Evolutionary conservation across 2,888 invertebrate species (phyloP).

Genomic region (Pedicia rivosa): DNA sequence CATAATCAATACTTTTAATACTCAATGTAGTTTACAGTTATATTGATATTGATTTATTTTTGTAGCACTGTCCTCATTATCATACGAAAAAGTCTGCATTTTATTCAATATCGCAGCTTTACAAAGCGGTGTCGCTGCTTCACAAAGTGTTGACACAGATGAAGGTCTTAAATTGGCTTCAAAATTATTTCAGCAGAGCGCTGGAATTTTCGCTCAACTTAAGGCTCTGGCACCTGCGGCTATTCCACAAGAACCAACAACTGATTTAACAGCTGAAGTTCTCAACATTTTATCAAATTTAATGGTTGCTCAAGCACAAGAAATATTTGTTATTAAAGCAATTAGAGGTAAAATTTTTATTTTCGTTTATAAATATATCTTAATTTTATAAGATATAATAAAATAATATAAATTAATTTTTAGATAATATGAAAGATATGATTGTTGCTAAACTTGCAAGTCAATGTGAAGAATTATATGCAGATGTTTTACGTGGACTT

Average conservation of each 20-base stretch:
- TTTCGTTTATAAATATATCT: constrained; percentile 2
- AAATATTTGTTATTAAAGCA: constrained; percentile 91
- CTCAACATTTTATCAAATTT: constrained; percentile 69
- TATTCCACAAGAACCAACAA: constrained; percentile 89
- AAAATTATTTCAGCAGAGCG: constrained; percentile 82
- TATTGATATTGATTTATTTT: not conserved
- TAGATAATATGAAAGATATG: constrained; percentile 85
- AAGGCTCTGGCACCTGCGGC: constrained; percentile 65
- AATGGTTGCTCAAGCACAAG: constrained; percentile 97
- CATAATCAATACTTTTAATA: not conserved
- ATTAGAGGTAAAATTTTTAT: constrained; percentile 45
- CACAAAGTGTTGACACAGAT: constrained; percentile 75
- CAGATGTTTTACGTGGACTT: constrained; percentile 74
- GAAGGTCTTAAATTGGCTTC: constrained; percentile 87
- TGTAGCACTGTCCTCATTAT: constrained; percentile 71
- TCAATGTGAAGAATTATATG: constrained; percentile 87
- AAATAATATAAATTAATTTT: not conserved
- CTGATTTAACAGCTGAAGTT: constrained; percentile 87
- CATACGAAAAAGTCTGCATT: constrained; percentile 88
- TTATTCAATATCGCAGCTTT: constrained; percentile 92
- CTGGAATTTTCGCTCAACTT: constrained; percentile 76
- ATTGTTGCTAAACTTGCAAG: constrained; percentile 84
- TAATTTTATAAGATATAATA: constrained; percentile 4
- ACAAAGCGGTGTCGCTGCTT: constrained; percentile 74
- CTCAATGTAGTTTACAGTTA: not conserved